Evolutionary conservation across 2,888 invertebrate genomes (phyloP).

Genomic region (Lypha dubia): DNA sequence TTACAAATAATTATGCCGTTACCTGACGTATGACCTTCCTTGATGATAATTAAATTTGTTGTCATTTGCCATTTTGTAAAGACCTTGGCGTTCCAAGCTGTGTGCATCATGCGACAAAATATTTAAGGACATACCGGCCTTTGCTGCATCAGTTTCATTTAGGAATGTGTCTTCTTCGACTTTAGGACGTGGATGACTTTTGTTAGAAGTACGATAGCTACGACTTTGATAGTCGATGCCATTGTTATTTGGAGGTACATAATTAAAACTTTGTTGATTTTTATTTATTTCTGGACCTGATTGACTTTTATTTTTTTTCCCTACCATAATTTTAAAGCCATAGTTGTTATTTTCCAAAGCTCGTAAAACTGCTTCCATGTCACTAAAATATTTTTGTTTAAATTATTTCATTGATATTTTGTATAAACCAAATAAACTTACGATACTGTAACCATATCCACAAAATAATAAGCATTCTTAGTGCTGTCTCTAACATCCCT

Average conservation of each 20-base stretch:
- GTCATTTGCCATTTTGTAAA: constrained; percentile 62
- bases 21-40: constrained; percentile 76
- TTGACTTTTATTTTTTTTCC: constrained; percentile 47
- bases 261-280: constrained; percentile 8
- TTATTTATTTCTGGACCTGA: constrained; percentile 8
- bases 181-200: constrained; percentile 74
- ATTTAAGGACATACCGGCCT: constrained; percentile 66
- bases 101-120: constrained; percentile 76
- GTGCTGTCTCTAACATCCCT: constrained; percentile 64
- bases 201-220: constrained; percentile 74
- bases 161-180: constrained; percentile 68
- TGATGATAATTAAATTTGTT: constrained; percentile 75
- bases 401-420: not conserved
- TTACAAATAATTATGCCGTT: constrained; percentile 62
- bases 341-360: constrained; percentile 74
- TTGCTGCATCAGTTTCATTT: constrained; percentile 24
- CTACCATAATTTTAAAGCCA: constrained; percentile 73
- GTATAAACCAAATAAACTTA: constrained; percentile 58
- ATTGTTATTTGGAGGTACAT: constrained; percentile 40
- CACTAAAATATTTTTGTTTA: constrained; percentile 36
- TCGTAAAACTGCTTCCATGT: constrained; percentile 75
- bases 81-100: constrained; percentile 76
- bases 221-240: constrained; percentile 74
- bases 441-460: constrained; percentile 72
- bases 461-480: constrained; percentile 71